Percentiles rank a stretch among this genome's conserved stretches.
Conservation (phyloP, 2,797 vertebrate species). For the Onychomys leucogaster region DNA sequence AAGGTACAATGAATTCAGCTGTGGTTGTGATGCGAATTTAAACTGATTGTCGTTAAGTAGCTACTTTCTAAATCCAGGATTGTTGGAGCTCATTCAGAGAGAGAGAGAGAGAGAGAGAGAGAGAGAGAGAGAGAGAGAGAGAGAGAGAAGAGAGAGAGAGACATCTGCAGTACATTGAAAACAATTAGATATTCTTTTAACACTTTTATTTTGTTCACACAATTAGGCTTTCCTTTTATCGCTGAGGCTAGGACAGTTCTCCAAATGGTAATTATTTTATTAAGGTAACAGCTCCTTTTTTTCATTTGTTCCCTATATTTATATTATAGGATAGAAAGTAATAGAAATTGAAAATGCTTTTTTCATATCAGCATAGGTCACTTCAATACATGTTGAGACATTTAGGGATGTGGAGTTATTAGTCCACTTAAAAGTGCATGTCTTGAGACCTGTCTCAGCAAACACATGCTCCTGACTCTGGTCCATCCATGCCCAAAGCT, state of each 20-base stretch:
- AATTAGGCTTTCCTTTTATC: background rate
- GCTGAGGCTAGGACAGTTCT: background rate
- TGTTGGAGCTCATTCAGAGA: background rate
- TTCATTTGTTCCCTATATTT: background rate
- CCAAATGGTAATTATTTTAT: conserved; percentile 34
- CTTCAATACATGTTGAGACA: background rate
- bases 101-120: background rate
- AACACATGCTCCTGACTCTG: background rate
- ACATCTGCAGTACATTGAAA: background rate
- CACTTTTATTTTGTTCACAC: conserved; percentile 25
- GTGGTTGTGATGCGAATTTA: conserved; percentile 39
- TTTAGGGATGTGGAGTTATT: background rate
- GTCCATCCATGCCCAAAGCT: background rate
- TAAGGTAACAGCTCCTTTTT: conserved; percentile 38
- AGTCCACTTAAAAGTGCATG: background rate
- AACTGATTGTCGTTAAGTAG: background rate
- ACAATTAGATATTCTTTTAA: conserved; percentile 22
- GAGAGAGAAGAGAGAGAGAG: background rate
- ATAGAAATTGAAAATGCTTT: background rate
- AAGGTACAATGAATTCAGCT: background rate
- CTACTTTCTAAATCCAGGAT: background rate
- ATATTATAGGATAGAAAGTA: background rate
- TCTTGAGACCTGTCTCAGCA: conserved; percentile 20
- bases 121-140: background rate
- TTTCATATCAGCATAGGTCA: background rate